A percentile compares a stretch with the other conserved stretches of the same genome.
phyloP scores from a whole-genome alignment of 2,888 invertebrate genomes.

The Osedax frankpressi region DNA sequence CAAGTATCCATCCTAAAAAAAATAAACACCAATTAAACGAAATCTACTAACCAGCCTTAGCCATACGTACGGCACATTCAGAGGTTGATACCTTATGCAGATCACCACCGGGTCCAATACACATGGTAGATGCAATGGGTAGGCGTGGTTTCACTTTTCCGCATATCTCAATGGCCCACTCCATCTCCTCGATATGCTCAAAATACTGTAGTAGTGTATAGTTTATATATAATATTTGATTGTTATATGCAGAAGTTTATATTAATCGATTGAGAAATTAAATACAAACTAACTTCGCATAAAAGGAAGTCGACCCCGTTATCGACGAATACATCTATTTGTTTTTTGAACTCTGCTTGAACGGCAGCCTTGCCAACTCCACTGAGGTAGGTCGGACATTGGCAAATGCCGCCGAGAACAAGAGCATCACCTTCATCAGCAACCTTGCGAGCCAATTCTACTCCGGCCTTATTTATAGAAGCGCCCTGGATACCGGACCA shows the following conservation, averaged over 20 bases:
- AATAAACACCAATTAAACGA: no score
- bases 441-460: constrained; percentile 40
- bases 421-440: constrained; percentile 43
- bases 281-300: constrained; percentile 45
- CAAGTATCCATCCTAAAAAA: no score
- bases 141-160: constrained; percentile 34
- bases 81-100: constrained; percentile 39
- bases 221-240: no score
- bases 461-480: constrained; percentile 43
- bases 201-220: constrained; percentile 22
- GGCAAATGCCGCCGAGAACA: constrained; percentile 41
- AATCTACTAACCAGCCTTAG: constrained; percentile 39
- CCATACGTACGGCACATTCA: constrained; percentile 45
- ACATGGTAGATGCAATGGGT: constrained; percentile 46
- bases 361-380: constrained; percentile 36
- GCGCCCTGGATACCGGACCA: constrained; percentile 31
- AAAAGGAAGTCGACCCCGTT: constrained; percentile 44
- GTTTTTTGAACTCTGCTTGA: constrained; percentile 40
- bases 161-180: constrained; percentile 45
- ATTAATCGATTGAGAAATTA: no score
- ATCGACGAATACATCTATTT: constrained; percentile 41
- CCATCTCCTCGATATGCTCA: constrained; percentile 40
- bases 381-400: constrained; percentile 43
- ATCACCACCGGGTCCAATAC: constrained; percentile 46
- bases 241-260: no score